Evolutionary conservation across 2,797 vertebrate species (phyloP).

Genomic region (Ctenochaetus hawaiiensis): DNA sequence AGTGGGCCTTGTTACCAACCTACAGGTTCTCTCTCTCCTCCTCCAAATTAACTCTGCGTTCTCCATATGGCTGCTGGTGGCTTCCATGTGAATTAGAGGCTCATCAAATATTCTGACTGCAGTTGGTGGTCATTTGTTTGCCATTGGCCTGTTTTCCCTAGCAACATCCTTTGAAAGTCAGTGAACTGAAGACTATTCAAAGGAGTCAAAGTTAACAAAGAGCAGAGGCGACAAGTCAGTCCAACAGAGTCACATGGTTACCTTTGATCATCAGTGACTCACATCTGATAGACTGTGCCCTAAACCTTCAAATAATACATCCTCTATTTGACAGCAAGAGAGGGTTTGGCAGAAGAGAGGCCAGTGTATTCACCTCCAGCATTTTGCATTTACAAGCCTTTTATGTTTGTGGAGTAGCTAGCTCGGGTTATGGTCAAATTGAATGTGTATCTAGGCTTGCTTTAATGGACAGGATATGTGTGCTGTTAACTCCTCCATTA

Average conservation of each 20-base stretch:
- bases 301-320: constrained; percentile 17
- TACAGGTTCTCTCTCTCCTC: neutral
- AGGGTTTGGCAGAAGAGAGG: neutral
- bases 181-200: constrained; percentile 59
- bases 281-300: constrained; percentile 19
- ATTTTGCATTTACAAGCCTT: constrained; percentile 61
- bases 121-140: constrained; percentile 73
- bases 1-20: constrained; percentile 14
- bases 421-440: constrained; percentile 1
- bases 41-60: constrained; percentile 32
- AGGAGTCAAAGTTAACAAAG: constrained; percentile 56
- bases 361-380: neutral
- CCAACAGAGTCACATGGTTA: constrained; percentile 46
- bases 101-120: constrained; percentile 67
- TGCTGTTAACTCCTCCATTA: constrained; percentile 43
- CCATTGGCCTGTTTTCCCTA: constrained; percentile 63
- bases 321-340: constrained; percentile 8
- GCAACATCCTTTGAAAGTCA: constrained; percentile 63
- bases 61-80: constrained; percentile 62
- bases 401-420: constrained; percentile 14
- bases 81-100: constrained; percentile 61
- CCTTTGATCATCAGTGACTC: constrained; percentile 32
- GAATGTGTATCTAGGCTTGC: constrained; percentile 44
- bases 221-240: constrained; percentile 39
- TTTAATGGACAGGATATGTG: constrained; percentile 54